These are phyloP conservation scores for Pachymerium ferrugineum DNA, from an alignment of 2,888 invertebrate genomes.

Conservation along the genomic window DNA sequence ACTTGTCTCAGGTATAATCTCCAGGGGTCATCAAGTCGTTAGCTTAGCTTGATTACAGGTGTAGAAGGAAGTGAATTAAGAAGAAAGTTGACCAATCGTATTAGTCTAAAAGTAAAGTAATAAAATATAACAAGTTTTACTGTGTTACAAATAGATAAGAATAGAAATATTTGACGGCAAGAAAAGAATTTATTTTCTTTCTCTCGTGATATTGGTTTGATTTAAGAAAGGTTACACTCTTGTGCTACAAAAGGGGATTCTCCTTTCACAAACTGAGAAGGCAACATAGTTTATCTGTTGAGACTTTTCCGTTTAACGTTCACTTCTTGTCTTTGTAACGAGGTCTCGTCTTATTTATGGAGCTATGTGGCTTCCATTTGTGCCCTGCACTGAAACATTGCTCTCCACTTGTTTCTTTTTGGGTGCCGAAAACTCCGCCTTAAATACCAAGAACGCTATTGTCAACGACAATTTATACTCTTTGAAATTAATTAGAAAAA, in stretches of 20 bases:
- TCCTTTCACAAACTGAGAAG: neutral
- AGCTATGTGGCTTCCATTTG: conserved; percentile 11
- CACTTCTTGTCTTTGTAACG: neutral
- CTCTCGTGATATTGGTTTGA: conserved; percentile 9
- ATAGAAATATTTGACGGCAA: conserved; percentile 10
- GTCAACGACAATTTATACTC: neutral
- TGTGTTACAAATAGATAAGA: conserved; percentile 7
- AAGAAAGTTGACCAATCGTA: conserved; percentile 20
- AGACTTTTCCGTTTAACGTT: neutral
- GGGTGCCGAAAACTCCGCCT: neutral
- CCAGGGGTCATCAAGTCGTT: conserved; percentile 21
- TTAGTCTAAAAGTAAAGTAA: neutral
- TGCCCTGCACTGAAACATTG: conserved; percentile 4
- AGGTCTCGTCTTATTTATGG: neutral
- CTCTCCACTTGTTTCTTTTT: neutral
- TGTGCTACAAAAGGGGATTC: conserved; percentile 4
- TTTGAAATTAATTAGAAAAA: neutral
- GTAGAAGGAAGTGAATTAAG: conserved; percentile 12
- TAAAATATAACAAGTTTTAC: conserved; percentile 1
- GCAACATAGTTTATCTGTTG: neutral
- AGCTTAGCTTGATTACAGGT: conserved; percentile 21
- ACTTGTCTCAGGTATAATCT: conserved; percentile 21
- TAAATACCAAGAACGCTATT: neutral
- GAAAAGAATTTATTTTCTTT: conserved; percentile 15
- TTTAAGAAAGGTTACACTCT: conserved; percentile 10